Evolutionary conservation across 2,797 vertebrate species (phyloP), one percentile per base, ranked within the genome.

Genomic region (Vespertilio murinus): DNA sequence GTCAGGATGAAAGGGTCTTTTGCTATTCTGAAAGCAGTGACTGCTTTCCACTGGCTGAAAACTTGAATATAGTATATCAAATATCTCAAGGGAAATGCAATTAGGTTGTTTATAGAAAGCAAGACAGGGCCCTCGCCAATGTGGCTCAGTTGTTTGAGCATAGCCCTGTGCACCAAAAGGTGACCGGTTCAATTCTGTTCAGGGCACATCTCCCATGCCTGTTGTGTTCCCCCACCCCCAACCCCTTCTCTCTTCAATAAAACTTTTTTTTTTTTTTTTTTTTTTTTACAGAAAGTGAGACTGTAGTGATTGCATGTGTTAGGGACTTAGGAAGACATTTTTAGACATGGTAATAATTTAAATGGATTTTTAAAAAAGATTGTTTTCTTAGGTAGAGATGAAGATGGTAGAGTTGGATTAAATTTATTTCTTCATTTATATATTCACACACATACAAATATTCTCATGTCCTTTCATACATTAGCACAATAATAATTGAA

Each of bases 21-120:
- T 47, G 33, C 47, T 83, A 45, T 56, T 35, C 84, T 92, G 61
- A 92, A 94, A 95, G 67, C 74, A 81, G 42, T 59, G 52, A 82
- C 42, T 61, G 25, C 47, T 30, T 56, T 83, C 23, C 82, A 70
- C 45, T 23, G 18, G 33, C 74, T 38, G 20, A 49, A 73, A 56
- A 35, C n/a, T 56, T n/a, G 7, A 88, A 38, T 38, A 5, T 7
- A 30, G 25, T 40, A 8, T 65, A 35, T 64, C 45, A 23, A 71
- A 70, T 23, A 42, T 35, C 22, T 54, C 22, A 16, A 42, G 17
- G 70, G 18, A 89, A 92, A 71, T 65, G 25, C 10, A 88, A n/a
- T 30, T 30, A 90, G 23, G 13, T 35, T 89, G 6, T 56, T 77
- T 49, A 83, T 18, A 52, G 64, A 94, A 90, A 94, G 25, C 61